Conservation (phyloP, 2,797 vertebrate genomes). For the Catostomus latipinnis region DNA sequence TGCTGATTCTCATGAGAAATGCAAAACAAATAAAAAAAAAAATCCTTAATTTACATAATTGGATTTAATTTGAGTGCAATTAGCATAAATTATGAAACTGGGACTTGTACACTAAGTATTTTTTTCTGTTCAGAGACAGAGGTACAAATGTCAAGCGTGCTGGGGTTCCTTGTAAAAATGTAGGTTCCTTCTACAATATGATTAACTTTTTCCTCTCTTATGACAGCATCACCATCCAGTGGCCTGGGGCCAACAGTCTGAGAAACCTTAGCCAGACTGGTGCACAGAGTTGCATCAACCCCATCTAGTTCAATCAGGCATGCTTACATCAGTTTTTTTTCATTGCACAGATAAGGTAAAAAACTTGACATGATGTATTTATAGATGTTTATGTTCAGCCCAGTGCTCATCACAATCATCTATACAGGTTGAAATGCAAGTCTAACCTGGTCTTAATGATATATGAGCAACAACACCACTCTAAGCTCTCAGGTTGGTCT, state of each 20-base stretch:
- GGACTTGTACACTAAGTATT: background rate
- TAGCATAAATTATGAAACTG: constrained; percentile 21
- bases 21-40: background rate
- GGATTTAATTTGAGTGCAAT: constrained; percentile 12
- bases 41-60: constrained; percentile 1
- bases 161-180: constrained; percentile 1
- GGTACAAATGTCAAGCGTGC: constrained; percentile 14
- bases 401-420: background rate
- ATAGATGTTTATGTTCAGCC: constrained; percentile 23
- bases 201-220: background rate
- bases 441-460: background rate
- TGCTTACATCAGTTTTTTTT: constrained; percentile 24
- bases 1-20: background rate
- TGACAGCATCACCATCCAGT: constrained; percentile 1
- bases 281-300: constrained; percentile 18
- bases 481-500: too few relatives aligned
- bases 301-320: constrained; percentile 11
- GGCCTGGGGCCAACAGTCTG: constrained; percentile 20
- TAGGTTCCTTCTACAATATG: background rate
- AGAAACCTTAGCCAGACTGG: background rate
- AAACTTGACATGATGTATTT: constrained; percentile 2
- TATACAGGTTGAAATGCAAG: background rate
- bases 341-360: constrained; percentile 19
- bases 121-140: background rate
- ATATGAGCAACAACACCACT: background rate